Base-by-base conservation (phyloP, 2,113 vertebrate species). In the Ceuthmochares aereus region DNA sequence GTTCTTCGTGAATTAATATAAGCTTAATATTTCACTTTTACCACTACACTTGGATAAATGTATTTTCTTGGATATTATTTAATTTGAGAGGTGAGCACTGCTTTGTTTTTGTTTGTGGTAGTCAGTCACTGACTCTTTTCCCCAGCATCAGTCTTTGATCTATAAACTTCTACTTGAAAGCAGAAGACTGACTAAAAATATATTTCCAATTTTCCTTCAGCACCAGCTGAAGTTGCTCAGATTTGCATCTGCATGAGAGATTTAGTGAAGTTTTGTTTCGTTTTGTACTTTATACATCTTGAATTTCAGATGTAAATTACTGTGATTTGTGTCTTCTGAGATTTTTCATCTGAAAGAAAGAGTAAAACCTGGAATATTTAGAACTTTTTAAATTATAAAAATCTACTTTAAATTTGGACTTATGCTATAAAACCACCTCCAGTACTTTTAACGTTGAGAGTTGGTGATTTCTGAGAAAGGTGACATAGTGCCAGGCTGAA, bases 241-340 rank as follows among this genome's bases (percentile, higher is more conserved):
- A 19, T 80, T 51, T 88, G 6, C 70, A n/a, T 58, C 62, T 70
- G 4, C n/a, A 54, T 54, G 19, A 17, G 29, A 68, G 12, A 32
- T 51, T 15, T 17, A 78, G 62, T 51, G 17, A 56, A 4, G 0
- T 2, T 0, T 11, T 73, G 74, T 90, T 70, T 30, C 21, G 3
- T 59, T 87, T 84, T 9, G 0, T 69, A 12, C 36, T 89, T 81
- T 14, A 9, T 58, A 5, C 7, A 9, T 40, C 54, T 49, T 78
- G 34, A 58, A 40, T 58, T 68, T 68, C 34, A 60, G 26, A 15
- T 11, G 13, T 27, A 59, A 16, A 4, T 68, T 40, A 10, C 0
- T 34, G 4, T 70, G 25, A 29, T n/a, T 77, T 63, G 4, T 58
- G 10, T 54, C 16, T 37, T 67, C 22, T 34, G 23, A 76, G 37